Evolutionary conservation across 2,888 invertebrate genomes (phyloP), one percentile per base, ranked within the genome.

Genomic region (Erebia epiphron): DNA sequence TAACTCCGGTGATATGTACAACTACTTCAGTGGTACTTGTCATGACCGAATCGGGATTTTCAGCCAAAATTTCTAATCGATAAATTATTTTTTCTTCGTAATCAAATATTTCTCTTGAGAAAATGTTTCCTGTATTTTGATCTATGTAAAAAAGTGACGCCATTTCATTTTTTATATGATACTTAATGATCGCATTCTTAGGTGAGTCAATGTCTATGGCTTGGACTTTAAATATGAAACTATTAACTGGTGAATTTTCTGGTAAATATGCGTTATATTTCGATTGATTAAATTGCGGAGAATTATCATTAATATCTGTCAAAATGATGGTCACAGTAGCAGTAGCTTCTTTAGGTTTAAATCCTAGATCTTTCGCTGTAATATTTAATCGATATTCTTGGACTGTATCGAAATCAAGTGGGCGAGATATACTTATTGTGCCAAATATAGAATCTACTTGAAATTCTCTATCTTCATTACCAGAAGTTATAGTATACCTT

Each of bases 221-320:
- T 73, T 93, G 90, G 0, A 98, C 95, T 85, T 95, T 95, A 79
- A 95, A 97, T 11, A 98, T 97, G 77, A 95, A 95, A 73, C 96
- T 96, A 67, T 96, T 96, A 0, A 95, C 88, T 0, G 96, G 96
- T 14, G 96, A 95, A 84, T 98, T 98, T 92, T 99, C 98, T 0
- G 96, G 95, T 58, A 99, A 90, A 82, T 95, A 96, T 0, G 97
- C 97, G 78, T 96, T 94, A 83, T 97, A 98, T 66, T 94, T 89
- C 0, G 95, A 94, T 83, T 96, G 96, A 85, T 97, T 96, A 82
- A 99, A 99, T 14, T 94, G 91, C 0, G 99, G 99, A 11, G 98
- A 96, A 86, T 99, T 98, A 82, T 99, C 98, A 82, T 98, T 99
- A 52, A 98, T 97, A 83, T 99, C 99, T 0, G 97, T 97, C 1